Evolutionary conservation across 1,140 invertebrate genomes (phyloP).

Genomic region (Diprion similis): DNA sequence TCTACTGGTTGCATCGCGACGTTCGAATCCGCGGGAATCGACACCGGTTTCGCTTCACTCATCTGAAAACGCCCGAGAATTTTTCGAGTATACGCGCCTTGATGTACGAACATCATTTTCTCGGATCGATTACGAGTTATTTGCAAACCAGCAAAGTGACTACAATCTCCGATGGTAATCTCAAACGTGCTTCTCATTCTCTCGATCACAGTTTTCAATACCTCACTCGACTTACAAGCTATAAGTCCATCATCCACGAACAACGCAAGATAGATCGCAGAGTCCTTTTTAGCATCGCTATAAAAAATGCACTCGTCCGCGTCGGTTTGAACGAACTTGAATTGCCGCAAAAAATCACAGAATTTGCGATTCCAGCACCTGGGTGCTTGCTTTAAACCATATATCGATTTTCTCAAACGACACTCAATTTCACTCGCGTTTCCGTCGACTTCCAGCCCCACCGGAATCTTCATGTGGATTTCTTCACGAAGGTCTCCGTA

Average conservation of each 20-base stretch:
- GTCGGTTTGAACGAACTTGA: slow-evolving; percentile 20
- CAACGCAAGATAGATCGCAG: slow-evolving; percentile 26
- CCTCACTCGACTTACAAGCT: slow-evolving; percentile 10
- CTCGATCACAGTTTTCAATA: neutral
- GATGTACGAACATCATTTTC: slow-evolving; percentile 17
- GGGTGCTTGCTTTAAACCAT: no score
- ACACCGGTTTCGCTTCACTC: slow-evolving; percentile 11
- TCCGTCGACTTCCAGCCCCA: slow-evolving; percentile 26
- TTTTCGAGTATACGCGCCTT: slow-evolving; percentile 13
- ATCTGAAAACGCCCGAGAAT: slow-evolving; percentile 11
- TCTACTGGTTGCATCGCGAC: slow-evolving; percentile 3
- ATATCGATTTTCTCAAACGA: neutral
- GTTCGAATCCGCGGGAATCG: slow-evolving; percentile 16
- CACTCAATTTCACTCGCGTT: neutral
- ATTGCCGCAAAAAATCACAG: neutral
- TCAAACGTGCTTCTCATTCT: slow-evolving; percentile 16
- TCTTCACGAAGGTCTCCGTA: slow-evolving; percentile 40
- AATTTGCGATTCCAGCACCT: slow-evolving; percentile 39
- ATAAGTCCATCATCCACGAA: slow-evolving; percentile 11
- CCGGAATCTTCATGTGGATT: slow-evolving; percentile 42
- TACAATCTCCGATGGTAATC: slow-evolving; percentile 18
- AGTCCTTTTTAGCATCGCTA: slow-evolving; percentile 23
- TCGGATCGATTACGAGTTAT: neutral
- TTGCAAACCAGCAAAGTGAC: slow-evolving; percentile 13
- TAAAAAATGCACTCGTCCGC: neutral